Base-by-base conservation (phyloP, 2,113 vertebrate species). In the Argyrosomus japonicus region DNA sequence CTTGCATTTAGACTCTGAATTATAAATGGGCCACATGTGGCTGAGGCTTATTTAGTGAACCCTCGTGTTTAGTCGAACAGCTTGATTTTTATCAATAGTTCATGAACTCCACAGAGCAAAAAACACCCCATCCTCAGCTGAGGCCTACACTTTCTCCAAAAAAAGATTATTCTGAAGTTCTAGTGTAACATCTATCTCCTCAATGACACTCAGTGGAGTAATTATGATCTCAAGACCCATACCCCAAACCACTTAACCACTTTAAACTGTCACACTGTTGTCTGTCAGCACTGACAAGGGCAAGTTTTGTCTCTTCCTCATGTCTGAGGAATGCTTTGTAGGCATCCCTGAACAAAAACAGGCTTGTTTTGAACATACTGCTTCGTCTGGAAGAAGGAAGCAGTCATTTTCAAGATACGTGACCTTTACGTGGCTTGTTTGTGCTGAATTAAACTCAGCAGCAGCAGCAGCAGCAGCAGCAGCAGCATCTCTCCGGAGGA, bases 241-340 rank as follows among this genome's bases (percentile, higher is more conserved):
- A 61, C 23, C 75, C 72, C 45, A 65, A 63, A 88, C 81, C 81
- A 81, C 83, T 82, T 84, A 71, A 82, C 77, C 87, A 79, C 76
- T 90, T 77, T 58, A 60, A 75, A 82, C 69, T 50, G 71, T 73
- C 65, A 32, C 70, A 36, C 47, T 25, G 87, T 69, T 56, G 77
- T 56, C 78, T 57, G 72, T 83, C 68, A 54, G 62, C 4, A 1
- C 71, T 70, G 79, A 91, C 87, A 93, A 89, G 77, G 83, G 19
- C 69, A 15, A 3, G 43, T 79, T 77, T 71, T 92, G 91, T 92
- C 60, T 87, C 75, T 6, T 58, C 79, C 29, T 18, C 19, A 11
- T 77, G 3, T 80, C 70, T 61, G 75, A 79, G 83, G 80, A 86
- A 86, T 68, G 81, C 84, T 72, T 88, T 90, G 86, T 86, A 48